phyloP scores from a whole-genome alignment of 1,140 invertebrate genomes.

The Caenorhabditis briggsae region DNA sequence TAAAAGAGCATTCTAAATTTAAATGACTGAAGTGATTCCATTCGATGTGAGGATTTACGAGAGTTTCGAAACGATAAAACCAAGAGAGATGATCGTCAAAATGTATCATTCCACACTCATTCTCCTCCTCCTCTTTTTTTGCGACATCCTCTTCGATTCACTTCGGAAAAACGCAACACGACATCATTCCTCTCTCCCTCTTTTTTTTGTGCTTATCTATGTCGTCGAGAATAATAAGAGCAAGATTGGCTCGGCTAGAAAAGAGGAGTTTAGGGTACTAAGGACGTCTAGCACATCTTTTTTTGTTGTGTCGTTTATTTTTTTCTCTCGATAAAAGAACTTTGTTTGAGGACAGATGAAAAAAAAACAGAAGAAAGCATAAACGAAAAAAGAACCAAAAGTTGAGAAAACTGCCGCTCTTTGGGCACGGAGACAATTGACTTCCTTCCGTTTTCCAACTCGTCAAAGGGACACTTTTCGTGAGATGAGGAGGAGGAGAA shows the following conservation, averaged over 20 bases:
- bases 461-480: slow-evolving; percentile 52
- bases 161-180: slow-evolving; percentile 7
- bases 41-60: slow-evolving; percentile 38
- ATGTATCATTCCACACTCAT: slow-evolving; percentile 14
- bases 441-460: slow-evolving; percentile 39
- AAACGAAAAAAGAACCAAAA: neutral
- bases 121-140: slow-evolving; percentile 9
- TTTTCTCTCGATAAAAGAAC: neutral
- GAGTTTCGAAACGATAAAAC: slow-evolving; percentile 19
- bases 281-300: slow-evolving; percentile 14
- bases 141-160: slow-evolving; percentile 3
- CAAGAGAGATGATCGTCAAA: slow-evolving; percentile 28
- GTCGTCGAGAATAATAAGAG: slow-evolving; percentile 49
- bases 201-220: slow-evolving; percentile 12
- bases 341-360: slow-evolving; percentile 17
- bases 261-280: neutral
- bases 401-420: slow-evolving; percentile 42
- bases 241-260: slow-evolving; percentile 29
- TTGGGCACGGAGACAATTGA: slow-evolving; percentile 41
- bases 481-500: neutral
- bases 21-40: neutral
- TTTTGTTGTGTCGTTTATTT: slow-evolving; percentile 6
- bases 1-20: too few relatives aligned
- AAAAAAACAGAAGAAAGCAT: neutral
- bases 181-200: slow-evolving; percentile 15